These are phyloP conservation scores for Falcaria lacertinaria DNA, from an alignment of 2,888 invertebrate genomes.

Conservation along the genomic window DNA sequence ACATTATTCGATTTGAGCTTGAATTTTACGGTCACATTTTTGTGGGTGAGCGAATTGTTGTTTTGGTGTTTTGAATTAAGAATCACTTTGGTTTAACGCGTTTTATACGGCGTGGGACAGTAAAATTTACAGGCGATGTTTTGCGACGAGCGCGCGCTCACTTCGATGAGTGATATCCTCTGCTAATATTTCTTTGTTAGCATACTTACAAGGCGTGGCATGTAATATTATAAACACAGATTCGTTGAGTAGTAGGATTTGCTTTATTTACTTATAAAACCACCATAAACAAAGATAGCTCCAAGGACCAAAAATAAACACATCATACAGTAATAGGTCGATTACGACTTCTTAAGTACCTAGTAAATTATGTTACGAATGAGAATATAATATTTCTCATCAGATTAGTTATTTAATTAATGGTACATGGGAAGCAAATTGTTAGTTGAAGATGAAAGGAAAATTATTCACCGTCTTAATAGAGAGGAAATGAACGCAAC, in stretches of 20 bases:
- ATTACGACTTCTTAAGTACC: too few species aligned
- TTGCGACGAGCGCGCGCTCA: constrained; percentile 58
- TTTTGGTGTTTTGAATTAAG: constrained; percentile 49
- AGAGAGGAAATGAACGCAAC: constrained; percentile 41
- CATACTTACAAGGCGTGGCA: constrained; percentile 42
- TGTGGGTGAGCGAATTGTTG: constrained; percentile 47
- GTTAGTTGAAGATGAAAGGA: constrained; percentile 4
- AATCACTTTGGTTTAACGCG: constrained; percentile 51
- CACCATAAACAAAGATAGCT: too few species aligned
- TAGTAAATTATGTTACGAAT: too few species aligned
- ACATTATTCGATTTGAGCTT: constrained; percentile 66
- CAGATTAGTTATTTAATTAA: not conserved
- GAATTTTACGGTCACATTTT: constrained; percentile 41
- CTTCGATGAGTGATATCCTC: constrained; percentile 66
- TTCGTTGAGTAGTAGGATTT: too few species aligned
- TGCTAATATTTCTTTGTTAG: constrained; percentile 59
- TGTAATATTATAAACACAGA: constrained; percentile 8
- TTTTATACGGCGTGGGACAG: constrained; percentile 50
- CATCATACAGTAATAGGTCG: too few species aligned
- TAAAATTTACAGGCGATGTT: constrained; percentile 68
- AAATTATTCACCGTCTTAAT: constrained; percentile 24
- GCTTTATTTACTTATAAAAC: too few species aligned
- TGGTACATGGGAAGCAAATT: not conserved
- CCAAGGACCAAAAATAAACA: too few species aligned
- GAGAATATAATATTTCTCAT: too few species aligned